Conservation (phyloP, 2,113 vertebrate species). For the Anguilla japonica region DNA sequence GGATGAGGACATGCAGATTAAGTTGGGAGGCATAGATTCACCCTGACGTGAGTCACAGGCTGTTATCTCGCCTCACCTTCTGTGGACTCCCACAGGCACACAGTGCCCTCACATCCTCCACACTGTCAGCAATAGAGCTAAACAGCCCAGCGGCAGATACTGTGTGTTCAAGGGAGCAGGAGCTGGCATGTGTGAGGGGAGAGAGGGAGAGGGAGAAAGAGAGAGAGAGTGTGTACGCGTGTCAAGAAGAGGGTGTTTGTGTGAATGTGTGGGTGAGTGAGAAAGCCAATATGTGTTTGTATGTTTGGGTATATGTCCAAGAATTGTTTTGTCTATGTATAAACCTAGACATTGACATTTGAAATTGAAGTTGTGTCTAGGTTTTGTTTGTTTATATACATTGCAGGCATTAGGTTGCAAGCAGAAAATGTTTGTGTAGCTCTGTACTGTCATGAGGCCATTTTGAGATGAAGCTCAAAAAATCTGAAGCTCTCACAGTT, state of each 20-base stretch:
- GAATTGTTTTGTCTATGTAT: neutral
- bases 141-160: neutral
- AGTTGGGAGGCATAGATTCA: constrained; percentile 51
- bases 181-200: constrained; percentile 12
- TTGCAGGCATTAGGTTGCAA: neutral
- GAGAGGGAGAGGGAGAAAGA: too few species aligned
- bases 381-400: neutral
- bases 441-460: neutral
- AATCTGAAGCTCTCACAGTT: neutral
- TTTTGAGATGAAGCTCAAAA: neutral
- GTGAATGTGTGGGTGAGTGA: neutral
- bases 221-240: neutral
- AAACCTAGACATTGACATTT: too few species aligned
- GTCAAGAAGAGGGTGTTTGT: constrained; percentile 9
- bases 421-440: neutral
- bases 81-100: constrained; percentile 66
- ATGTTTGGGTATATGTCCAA: neutral
- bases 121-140: neutral
- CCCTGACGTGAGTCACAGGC: constrained; percentile 64
- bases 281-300: neutral
- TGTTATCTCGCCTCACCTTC: constrained; percentile 71
- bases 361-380: too few species aligned
- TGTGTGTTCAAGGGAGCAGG: neutral
- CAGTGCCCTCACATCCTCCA: constrained; percentile 53
- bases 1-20: neutral